Conservation (phyloP, 2,888 invertebrate genomes). For the Eueremaeus valkanovi region DNA sequence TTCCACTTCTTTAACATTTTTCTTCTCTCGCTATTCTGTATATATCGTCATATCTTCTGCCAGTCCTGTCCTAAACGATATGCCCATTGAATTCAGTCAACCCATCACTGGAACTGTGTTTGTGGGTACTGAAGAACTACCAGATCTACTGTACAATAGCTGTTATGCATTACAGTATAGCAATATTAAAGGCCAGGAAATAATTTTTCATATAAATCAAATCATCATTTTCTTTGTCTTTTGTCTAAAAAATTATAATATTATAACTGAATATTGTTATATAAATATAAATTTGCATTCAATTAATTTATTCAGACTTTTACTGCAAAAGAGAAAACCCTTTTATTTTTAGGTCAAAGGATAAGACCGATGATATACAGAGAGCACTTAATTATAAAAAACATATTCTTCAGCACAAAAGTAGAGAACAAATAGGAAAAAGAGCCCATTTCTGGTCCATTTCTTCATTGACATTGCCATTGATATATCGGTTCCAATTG, state of each 20-base stretch:
- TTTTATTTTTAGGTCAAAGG: neutral
- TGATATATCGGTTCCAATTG: conserved; percentile 19
- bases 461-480: neutral
- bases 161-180: no score
- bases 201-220: no score
- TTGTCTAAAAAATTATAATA: no score
- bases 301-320: neutral
- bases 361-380: neutral
- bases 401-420: no score
- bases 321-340: neutral
- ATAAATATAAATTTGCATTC: no score
- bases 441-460: no score
- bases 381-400: neutral
- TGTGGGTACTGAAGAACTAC: neutral
- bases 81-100: conserved; percentile 11
- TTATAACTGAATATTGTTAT: no score
- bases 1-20: neutral
- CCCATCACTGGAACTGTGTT: neutral
- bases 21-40: neutral
- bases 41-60: neutral
- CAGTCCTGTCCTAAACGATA: neutral
- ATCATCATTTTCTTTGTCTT: no score
- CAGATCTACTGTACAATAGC: neutral
- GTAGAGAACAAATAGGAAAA: no score
- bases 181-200: no score